Conservation (phyloP, 2,797 vertebrate genomes). For the Eospalax fontanierii region DNA sequence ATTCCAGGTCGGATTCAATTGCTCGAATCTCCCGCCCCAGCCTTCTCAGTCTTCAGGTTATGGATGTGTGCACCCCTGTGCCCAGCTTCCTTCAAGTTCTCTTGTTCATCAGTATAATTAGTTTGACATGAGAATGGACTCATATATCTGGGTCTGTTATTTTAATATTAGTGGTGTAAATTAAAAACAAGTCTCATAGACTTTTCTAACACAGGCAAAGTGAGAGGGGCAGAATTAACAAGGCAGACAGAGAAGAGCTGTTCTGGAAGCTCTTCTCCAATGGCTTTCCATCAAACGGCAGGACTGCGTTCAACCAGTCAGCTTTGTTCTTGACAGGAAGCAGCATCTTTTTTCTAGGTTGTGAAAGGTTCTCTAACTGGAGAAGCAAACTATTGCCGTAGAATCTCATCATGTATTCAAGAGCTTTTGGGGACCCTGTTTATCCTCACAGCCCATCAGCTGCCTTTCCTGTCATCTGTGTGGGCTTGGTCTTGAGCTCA, state of each 20-base stretch:
- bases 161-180: not conserved
- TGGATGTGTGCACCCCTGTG: too few species aligned
- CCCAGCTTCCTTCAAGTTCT: constrained; percentile 7
- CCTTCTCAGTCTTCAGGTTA: not conserved
- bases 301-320: not conserved
- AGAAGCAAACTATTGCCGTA: not conserved
- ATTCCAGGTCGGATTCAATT: not conserved
- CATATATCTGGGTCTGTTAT: not conserved
- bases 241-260: not conserved
- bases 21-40: not conserved
- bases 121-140: not conserved
- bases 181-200: not conserved
- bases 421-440: not conserved
- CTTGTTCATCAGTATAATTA: not conserved
- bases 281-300: not conserved
- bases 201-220: not conserved
- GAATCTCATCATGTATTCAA: not conserved
- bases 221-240: not conserved
- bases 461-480: not conserved
- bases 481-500: not conserved
- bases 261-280: not conserved
- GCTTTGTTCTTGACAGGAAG: constrained; percentile 19
- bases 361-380: not conserved
- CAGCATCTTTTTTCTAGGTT: not conserved
- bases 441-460: not conserved